Percentiles rank a stretch among this genome's conserved stretches.
Evolutionary conservation across 1,140 invertebrate genomes (phyloP).

Genomic region (Copidosoma floridanum): DNA sequence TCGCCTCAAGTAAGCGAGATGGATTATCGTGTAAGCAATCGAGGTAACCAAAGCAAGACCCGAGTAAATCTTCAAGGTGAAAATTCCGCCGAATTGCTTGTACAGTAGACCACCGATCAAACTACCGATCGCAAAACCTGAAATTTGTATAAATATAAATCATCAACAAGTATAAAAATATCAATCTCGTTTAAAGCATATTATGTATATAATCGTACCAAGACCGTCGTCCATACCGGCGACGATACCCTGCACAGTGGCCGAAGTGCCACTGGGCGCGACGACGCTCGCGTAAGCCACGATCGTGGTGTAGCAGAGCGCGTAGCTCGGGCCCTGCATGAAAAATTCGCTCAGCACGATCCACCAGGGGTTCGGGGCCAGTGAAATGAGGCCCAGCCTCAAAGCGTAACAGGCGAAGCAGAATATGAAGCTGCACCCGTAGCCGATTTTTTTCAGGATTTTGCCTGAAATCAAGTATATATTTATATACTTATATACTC

Average conservation of each 20-base stretch:
- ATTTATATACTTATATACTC: too few relatives aligned
- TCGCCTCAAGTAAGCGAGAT: slow-evolving; percentile 50
- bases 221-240: slow-evolving; percentile 81
- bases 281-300: slow-evolving; percentile 74
- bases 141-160: too few relatives aligned
- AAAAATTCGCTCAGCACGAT: slow-evolving; percentile 68
- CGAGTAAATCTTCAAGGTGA: slow-evolving; percentile 60
- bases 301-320: slow-evolving; percentile 74
- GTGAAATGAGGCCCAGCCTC: slow-evolving; percentile 65
- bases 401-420: slow-evolving; percentile 71
- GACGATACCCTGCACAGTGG: slow-evolving; percentile 77
- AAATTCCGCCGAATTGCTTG: slow-evolving; percentile 58
- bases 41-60: slow-evolving; percentile 55
- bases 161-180: too few relatives aligned
- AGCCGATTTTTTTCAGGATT: slow-evolving; percentile 65
- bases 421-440: slow-evolving; percentile 68
- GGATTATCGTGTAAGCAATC: slow-evolving; percentile 56
- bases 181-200: not conserved
- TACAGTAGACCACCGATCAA: slow-evolving; percentile 63
- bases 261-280: slow-evolving; percentile 73
- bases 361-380: slow-evolving; percentile 73
- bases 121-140: slow-evolving; percentile 65
- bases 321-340: slow-evolving; percentile 78
- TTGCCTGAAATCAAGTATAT: too few relatives aligned
- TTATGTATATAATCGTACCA: slow-evolving; percentile 55